Evolutionary conservation across 2,888 invertebrate species (phyloP).

Genomic region (Ganaspis brasiliensis): DNA sequence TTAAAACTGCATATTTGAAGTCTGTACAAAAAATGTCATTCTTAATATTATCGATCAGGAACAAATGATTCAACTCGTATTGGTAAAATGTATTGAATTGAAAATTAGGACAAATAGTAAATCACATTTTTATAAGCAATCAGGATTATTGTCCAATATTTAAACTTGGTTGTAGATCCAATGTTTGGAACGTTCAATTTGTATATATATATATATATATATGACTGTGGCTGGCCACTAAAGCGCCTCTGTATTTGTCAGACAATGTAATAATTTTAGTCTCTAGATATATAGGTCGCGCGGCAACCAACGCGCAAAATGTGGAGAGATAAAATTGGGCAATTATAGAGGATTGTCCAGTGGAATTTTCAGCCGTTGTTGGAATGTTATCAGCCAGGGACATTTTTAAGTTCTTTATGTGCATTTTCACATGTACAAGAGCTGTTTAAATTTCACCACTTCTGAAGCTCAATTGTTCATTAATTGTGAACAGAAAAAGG

Average conservation of each 20-base stretch:
- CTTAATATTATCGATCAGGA: background rate
- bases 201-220: too few relatives aligned
- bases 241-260: slow-evolving; percentile 16
- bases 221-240: slow-evolving; percentile 7
- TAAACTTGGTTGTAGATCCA: slow-evolving; percentile 23
- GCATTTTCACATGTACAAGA: background rate
- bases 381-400: background rate
- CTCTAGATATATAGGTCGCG: slow-evolving; percentile 16
- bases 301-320: slow-evolving; percentile 23
- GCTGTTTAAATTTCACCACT: background rate
- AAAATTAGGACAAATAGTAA: slow-evolving; percentile 7
- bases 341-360: slow-evolving; percentile 26
- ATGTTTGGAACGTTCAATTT: slow-evolving; percentile 34
- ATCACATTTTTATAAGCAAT: slow-evolving; percentile 30
- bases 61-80: background rate
- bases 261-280: slow-evolving; percentile 35
- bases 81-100: background rate
- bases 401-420: slow-evolving; percentile 5
- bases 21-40: too few relatives aligned
- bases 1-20: too few relatives aligned
- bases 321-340: slow-evolving; percentile 31
- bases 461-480: too few relatives aligned
- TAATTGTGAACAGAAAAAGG: background rate
- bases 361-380: slow-evolving; percentile 4
- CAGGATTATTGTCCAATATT: slow-evolving; percentile 33